Conservation (phyloP, 2,113 vertebrate species). For the Dolichotis patagonum region DNA sequence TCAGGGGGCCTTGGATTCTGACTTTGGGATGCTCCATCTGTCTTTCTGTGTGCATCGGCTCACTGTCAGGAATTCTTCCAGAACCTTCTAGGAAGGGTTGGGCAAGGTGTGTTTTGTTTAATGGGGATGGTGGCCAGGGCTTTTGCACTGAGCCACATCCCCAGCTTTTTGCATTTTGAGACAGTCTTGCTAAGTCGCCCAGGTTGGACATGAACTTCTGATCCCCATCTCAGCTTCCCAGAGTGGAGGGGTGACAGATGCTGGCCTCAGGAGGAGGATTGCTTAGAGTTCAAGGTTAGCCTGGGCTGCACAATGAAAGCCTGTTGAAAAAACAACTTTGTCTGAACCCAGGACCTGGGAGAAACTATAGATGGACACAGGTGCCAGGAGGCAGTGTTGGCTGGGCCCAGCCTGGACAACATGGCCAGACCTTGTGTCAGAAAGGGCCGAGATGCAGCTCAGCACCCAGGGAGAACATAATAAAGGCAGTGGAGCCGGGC, state of each 20-base stretch:
- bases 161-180: background rate
- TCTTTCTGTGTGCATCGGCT: background rate
- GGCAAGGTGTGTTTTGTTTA: background rate
- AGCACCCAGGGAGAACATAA: background rate
- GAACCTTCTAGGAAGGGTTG: background rate
- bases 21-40: background rate
- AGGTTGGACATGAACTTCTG: background rate
- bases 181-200: background rate
- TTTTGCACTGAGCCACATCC: background rate
- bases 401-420: too few species aligned
- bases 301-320: background rate
- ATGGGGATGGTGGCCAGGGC: background rate
- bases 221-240: background rate
- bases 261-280: background rate
- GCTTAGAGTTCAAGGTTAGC: too few species aligned
- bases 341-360: too few species aligned
- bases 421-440: too few species aligned
- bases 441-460: background rate
- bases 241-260: background rate
- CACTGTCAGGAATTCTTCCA: background rate
- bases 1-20: background rate
- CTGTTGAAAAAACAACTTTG: background rate
- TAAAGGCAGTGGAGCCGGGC: background rate
- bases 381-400: too few species aligned
- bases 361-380: too few species aligned